A percentile compares a stretch with the other conserved stretches of the same genome.
These are phyloP conservation scores for Athripsodes cinereus DNA, from an alignment of 2,888 invertebrate species.

Conservation along the genomic window DNA sequence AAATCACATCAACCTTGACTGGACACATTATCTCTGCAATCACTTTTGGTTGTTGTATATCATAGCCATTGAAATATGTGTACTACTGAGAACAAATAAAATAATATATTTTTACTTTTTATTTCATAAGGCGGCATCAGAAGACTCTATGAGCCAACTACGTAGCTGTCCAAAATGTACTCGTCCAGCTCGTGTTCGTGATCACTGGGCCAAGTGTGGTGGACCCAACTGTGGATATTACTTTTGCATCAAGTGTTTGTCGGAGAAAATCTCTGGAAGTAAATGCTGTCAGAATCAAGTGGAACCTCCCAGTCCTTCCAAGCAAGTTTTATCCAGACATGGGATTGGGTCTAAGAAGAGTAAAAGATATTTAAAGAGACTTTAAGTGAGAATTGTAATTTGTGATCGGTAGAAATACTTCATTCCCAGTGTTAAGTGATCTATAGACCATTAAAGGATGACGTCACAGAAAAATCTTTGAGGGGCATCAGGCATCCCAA, in stretches of 20 bases:
- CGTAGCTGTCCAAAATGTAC: conserved; percentile 41
- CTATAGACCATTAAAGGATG: too few species aligned
- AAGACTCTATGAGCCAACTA: conserved; percentile 38
- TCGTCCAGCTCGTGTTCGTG: conserved; percentile 44
- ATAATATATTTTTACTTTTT: too few species aligned
- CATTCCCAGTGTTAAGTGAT: too few species aligned
- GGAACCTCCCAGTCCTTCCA: conserved; percentile 47
- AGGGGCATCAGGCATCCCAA: too few species aligned
- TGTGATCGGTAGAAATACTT: too few species aligned
- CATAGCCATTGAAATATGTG: too few species aligned
- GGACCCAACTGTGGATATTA: conserved; percentile 44
- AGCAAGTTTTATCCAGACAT: conserved; percentile 40
- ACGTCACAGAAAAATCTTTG: too few species aligned
- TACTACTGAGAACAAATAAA: too few species aligned
- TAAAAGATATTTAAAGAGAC: conserved; percentile 42
- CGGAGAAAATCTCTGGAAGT: conserved; percentile 41
- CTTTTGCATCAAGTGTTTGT: conserved; percentile 48
- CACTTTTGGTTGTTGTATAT: too few species aligned
- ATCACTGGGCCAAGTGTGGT: conserved; percentile 51
- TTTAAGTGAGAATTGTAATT: conserved; percentile 27
- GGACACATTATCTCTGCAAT: too few species aligned
- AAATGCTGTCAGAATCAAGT: conserved; percentile 42
- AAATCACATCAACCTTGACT: too few species aligned
- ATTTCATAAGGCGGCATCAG: conserved; percentile 42
- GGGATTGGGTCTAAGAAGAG: conserved; percentile 42